phyloP scores from a whole-genome alignment of 1,140 invertebrate genomes.

The Drosophila sp. region DNA sequence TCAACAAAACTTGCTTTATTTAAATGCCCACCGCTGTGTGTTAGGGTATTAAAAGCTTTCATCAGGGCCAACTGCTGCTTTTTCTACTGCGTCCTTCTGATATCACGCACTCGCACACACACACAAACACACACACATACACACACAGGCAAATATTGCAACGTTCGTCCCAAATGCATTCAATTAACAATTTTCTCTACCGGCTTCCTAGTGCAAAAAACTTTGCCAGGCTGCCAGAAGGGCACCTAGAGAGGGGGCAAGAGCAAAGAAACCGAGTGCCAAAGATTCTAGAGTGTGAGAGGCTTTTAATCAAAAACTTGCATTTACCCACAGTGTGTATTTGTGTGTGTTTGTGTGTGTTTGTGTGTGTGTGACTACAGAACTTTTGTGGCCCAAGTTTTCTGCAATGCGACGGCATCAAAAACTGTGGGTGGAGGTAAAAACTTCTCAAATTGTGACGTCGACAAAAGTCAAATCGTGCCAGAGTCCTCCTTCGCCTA shows the following conservation, averaged over 20 bases:
- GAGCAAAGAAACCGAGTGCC: not conserved
- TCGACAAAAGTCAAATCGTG: constrained; percentile 76
- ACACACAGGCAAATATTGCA: constrained; percentile 57
- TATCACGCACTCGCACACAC: constrained; percentile 46
- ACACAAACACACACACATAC: constrained; percentile 42
- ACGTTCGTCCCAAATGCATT: constrained; percentile 59
- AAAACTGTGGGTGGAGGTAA: constrained; percentile 29
- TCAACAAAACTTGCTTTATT: too few relatives aligned
- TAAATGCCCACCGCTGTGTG: not conserved
- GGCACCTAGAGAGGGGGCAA: constrained; percentile 10
- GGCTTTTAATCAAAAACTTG: constrained; percentile 79
- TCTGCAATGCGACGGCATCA: constrained; percentile 30
- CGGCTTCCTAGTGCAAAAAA: constrained; percentile 43
- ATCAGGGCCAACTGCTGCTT: constrained; percentile 7
- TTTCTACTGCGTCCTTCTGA: constrained; percentile 32
- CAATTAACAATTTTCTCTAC: constrained; percentile 69
- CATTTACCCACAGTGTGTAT: constrained; percentile 42
- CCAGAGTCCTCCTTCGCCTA: constrained; percentile 18
- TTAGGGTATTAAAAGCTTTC: constrained; percentile 8
- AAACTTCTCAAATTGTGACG: constrained; percentile 75
- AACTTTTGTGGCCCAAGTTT: constrained; percentile 69
- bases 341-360: not conserved
- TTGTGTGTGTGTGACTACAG: constrained; percentile 40
- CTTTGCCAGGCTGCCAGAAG: constrained; percentile 45
- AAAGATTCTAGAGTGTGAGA: constrained; percentile 10